Evolutionary conservation across 1,140 invertebrate species (phyloP), one percentile per base, ranked within the genome.

Genomic region (Campoletis sonorensis): DNA sequence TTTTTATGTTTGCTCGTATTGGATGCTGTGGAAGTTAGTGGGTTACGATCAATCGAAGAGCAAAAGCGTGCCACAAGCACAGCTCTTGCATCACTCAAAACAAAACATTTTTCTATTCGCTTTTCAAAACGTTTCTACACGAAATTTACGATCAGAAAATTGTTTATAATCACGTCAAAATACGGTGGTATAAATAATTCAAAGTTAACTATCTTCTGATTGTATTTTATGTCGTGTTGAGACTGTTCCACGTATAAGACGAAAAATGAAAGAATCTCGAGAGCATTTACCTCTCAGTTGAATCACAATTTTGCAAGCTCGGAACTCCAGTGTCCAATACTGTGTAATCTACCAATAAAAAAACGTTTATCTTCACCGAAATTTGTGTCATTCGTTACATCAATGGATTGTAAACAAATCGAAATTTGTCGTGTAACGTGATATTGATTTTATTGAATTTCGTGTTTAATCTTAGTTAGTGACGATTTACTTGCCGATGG

Each of bases 401-500:
- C 11, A 45, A 11, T 45, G 7, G 40, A 45, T 45, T 45, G 5
- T 8, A 10, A 45, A 45, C 11, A 4, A 45, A 45, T 45, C 40
- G 40, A 45, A 11, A 5, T 11, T 45, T 45, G 5, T 45, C 1
- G 13, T 10, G 3, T 1, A 54, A 54, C 18, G 16, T 18, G 4
- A 40, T 51, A 68, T 16, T 67, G 45, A 79, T 40, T 67, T 79
- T 18, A 61, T 27, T 33, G 26, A 23, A 33, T 45, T 68, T 1
- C 1, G 18, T 54, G 26, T 33, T 64, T 26, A 76, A 51, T 75
- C 54, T 49, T 7, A 88, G 87, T 87, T 40, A 88, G 85, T 37
- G 86, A 88, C 80, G 84, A 87, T 7, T 80, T 85, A 70, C 84
- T 87, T 23, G 85, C 77, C 2, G 86, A 85, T 72, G 81, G 84